phyloP scores from a whole-genome alignment of 2,888 invertebrate species.

The Eristalis pertinax region DNA sequence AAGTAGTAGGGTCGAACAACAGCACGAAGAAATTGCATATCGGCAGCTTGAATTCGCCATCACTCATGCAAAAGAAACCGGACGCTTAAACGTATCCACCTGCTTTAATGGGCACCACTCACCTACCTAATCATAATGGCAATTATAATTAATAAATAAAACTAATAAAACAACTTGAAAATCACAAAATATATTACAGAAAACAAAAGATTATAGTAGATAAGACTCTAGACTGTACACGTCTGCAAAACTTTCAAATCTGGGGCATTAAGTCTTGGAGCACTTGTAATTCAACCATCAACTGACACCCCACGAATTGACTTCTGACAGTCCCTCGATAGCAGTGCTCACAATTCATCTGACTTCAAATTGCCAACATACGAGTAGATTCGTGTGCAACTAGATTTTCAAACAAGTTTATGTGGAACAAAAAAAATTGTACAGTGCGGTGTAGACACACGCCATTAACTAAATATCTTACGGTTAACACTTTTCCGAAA shows the following conservation, averaged over 20 bases:
- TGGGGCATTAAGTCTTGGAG: constrained; percentile 25
- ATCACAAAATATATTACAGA: too few relatives aligned
- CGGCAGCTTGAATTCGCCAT: too few relatives aligned
- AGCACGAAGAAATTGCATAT: too few relatives aligned
- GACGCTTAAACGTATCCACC: too few relatives aligned
- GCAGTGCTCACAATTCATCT: constrained; percentile 16
- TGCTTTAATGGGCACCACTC: too few relatives aligned
- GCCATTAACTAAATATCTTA: constrained; percentile 26
- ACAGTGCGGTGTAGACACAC: background rate
- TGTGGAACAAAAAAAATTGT: background rate
- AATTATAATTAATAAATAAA: background rate
- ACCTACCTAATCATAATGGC: too few relatives aligned
- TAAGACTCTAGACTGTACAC: background rate
- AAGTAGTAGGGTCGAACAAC: too few relatives aligned
- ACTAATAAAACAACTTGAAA: background rate
- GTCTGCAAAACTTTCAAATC: background rate
- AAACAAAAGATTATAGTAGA: background rate
- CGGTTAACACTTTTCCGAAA: constrained; percentile 19
- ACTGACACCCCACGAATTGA: constrained; percentile 30
- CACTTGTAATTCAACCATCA: background rate
- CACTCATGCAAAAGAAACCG: too few relatives aligned
- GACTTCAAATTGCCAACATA: background rate
- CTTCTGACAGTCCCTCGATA: constrained; percentile 15
- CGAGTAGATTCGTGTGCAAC: background rate
- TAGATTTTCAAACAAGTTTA: background rate